Base-by-base conservation (phyloP, 53 echinoderm and acorn worm species). In the Hippasteria phrygiana region DNA sequence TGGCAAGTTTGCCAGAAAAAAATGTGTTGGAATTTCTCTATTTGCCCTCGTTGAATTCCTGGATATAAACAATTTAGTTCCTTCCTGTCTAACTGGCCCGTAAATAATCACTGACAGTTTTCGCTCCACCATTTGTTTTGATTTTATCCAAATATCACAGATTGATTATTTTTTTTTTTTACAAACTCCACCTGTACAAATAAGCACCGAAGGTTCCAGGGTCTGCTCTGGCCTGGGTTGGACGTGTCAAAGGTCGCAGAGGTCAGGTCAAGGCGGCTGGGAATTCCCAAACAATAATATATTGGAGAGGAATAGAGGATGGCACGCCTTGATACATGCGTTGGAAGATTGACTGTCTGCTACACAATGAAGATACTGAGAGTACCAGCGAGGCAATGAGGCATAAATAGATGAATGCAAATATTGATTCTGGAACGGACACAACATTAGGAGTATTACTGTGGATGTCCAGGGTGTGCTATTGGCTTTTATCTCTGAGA, bases 111-210 rank as follows among this genome's bases (percentile, higher is more conserved):
- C 45, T 45, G 27, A 16, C 17, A 24, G 51, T 69, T 71, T 32
- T 4, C 29, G 13, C 55, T 64, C 54, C 53, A 3, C 18, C 18
- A 38, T 85, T 81, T 69, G 48, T 85, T 85, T 70, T 85, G 70
- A 85, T 85, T 70, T 0, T 32, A 29, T 70, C 50, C 34, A 28
- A 36, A 26, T 31, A 85, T 85, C 85, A 22, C 70, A 5, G 37
- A 70, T 36, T 85, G 48, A 69, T 48, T 85, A n/a, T n/a, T n/a
- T n/a, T 85, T 50, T 66, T 5, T 51, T 34, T 14, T 22, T 62
- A 16, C 67, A 2, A 18, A 34, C 48, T 70, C 69, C 85, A 69
- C 70, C 85, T 85, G 85, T 48, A 70, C 85, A 85, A 85, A 85
- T 85, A 85, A 85, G 47, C 81, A 81, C 56, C 47, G 26, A 17